These are phyloP conservation scores for Phainopepla nitens DNA, from an alignment of 2,113 vertebrate species.

Conservation along the genomic window DNA sequence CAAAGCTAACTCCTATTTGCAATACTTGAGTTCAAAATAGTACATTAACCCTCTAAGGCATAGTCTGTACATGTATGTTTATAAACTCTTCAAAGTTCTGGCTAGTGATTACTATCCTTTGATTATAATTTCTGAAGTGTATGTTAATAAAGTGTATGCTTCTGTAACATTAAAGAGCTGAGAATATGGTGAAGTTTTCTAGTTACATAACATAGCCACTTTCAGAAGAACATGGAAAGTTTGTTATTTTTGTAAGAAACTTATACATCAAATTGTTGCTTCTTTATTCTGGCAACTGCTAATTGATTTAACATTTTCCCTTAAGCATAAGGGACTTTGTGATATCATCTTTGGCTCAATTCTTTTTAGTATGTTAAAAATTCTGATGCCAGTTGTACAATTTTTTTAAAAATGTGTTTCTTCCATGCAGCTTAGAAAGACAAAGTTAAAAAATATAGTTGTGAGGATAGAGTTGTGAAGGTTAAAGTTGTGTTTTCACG, in stretches of 20 bases:
- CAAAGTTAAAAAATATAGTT: background rate
- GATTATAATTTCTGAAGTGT: background rate
- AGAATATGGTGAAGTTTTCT: background rate
- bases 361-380: conserved; percentile 33
- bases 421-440: background rate
- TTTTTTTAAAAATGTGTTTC: background rate
- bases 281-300: conserved; percentile 43
- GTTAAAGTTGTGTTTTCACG: background rate
- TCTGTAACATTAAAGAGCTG: conserved; percentile 3
- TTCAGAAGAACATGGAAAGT: background rate
- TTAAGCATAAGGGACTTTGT: conserved; percentile 48
- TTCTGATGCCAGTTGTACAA: conserved; percentile 23
- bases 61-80: background rate
- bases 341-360: conserved; percentile 55
- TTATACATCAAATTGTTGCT: background rate
- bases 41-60: conserved; percentile 32
- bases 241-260: conserved; percentile 9
- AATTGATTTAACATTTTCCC: conserved; percentile 65
- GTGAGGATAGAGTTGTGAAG: background rate
- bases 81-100: conserved; percentile 2
- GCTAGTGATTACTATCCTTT: background rate
- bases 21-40: conserved; percentile 33
- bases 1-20: conserved; percentile 16
- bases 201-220: conserved; percentile 5
- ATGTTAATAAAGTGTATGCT: background rate